Evolutionary conservation across 2,113 vertebrate species (phyloP).

Genomic region (Pedionomus torquatus): DNA sequence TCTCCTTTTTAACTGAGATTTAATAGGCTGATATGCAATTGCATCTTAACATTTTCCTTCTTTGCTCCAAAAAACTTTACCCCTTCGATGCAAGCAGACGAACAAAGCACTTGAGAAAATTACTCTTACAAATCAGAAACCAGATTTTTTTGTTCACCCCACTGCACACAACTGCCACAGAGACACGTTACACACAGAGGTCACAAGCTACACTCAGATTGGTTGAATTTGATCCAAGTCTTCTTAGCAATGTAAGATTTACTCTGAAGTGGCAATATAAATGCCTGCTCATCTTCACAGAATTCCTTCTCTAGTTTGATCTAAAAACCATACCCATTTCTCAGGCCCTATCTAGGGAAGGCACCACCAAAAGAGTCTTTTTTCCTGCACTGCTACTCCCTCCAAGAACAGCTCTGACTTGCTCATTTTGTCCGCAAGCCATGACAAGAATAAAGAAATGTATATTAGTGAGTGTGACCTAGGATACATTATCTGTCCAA

Average conservation of each 20-base stretch:
- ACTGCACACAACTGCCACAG: neutral
- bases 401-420: neutral
- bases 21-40: neutral
- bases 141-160: too few relatives aligned
- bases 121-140: neutral
- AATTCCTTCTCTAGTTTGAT: neutral
- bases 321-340: neutral
- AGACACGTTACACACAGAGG: neutral
- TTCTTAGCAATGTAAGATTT: neutral
- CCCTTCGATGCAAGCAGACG: neutral
- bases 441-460: neutral
- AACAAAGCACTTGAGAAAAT: accelerated
- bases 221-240: neutral
- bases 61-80: neutral
- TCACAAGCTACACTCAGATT: neutral
- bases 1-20: neutral
- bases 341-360: neutral
- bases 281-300: neutral
- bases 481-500: neutral
- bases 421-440: neutral
- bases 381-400: neutral
- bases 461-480: neutral
- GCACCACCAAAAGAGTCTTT: neutral
- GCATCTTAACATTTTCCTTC: neutral
- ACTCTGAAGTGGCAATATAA: neutral